Evolutionary conservation across 2,113 vertebrate genomes (phyloP).

Genomic region (Clarias gariepinus): DNA sequence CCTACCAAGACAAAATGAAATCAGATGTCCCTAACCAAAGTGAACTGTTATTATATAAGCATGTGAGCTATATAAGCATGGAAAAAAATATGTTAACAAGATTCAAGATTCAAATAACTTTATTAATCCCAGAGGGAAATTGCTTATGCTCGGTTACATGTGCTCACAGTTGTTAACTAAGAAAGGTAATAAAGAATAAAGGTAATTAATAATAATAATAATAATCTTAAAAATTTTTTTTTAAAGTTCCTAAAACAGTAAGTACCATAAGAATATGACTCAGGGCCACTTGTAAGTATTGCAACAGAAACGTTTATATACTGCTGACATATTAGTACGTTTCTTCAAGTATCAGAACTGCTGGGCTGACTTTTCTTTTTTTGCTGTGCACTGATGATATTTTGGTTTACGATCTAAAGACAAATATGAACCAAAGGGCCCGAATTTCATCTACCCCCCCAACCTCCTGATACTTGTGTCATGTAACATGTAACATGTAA

Average conservation of each 20-base stretch:
- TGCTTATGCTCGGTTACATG: too few relatives aligned
- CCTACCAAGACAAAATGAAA: neutral
- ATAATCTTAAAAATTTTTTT: too few relatives aligned
- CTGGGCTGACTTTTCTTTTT: neutral
- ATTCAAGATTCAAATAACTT: too few relatives aligned
- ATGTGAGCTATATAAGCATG: neutral
- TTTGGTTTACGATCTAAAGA: neutral
- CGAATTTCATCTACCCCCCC: neutral
- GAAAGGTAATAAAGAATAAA: too few relatives aligned
- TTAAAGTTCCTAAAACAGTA: too few relatives aligned
- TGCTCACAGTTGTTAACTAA: too few relatives aligned
- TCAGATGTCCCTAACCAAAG: slow-evolving; percentile 5
- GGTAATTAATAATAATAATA: too few relatives aligned
- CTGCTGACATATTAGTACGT: neutral
- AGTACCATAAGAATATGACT: too few relatives aligned
- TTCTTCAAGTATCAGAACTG: neutral
- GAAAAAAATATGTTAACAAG: too few relatives aligned
- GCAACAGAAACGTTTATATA: neutral
- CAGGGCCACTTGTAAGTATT: too few relatives aligned
- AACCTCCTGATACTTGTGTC: neutral
- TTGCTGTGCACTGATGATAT: neutral
- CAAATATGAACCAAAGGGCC: neutral
- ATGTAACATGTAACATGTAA: too few relatives aligned
- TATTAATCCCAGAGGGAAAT: too few relatives aligned
- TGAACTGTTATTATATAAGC: neutral